Conservation (phyloP, 2,888 invertebrate species). For the Lasioglossum figueresi region DNA sequence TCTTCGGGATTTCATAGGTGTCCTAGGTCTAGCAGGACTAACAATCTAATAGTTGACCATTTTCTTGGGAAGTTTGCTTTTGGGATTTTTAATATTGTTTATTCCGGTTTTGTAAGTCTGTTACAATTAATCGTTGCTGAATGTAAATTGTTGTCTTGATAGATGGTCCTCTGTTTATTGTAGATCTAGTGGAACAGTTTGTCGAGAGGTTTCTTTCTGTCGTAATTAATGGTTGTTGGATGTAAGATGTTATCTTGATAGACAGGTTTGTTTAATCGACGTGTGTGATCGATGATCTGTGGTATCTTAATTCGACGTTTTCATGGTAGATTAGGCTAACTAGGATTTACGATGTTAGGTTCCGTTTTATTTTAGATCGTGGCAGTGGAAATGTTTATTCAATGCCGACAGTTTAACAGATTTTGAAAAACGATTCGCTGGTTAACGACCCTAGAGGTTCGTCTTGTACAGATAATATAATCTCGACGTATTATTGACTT, state of each 20-base stretch:
- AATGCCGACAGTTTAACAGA: not conserved
- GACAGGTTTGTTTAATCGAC: not conserved
- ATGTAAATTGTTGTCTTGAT: not conserved
- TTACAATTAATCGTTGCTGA: not conserved
- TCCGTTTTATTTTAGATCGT: not conserved
- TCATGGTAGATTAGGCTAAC: not conserved
- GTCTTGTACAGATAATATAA: too few species aligned
- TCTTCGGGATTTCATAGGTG: not conserved
- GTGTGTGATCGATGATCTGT: not conserved
- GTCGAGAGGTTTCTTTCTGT: too few species aligned
- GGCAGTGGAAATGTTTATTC: not conserved
- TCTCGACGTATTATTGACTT: not conserved
- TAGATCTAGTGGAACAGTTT: too few species aligned
- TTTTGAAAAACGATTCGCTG: not conserved
- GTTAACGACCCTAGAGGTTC: too few species aligned
- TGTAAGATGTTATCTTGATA: not conserved
- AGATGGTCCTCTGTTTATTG: too few species aligned
- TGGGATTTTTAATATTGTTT: too few species aligned
- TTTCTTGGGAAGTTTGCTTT: not conserved
- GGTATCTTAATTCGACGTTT: not conserved
- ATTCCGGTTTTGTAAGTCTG: not conserved
- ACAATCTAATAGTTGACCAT: not conserved
- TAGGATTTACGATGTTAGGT: not conserved
- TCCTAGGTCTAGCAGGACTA: not conserved
- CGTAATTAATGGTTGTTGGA: conserved; percentile 1